Evolutionary conservation across 2,113 vertebrate genomes (phyloP).

Genomic region (Cephalopterus ornatus): DNA sequence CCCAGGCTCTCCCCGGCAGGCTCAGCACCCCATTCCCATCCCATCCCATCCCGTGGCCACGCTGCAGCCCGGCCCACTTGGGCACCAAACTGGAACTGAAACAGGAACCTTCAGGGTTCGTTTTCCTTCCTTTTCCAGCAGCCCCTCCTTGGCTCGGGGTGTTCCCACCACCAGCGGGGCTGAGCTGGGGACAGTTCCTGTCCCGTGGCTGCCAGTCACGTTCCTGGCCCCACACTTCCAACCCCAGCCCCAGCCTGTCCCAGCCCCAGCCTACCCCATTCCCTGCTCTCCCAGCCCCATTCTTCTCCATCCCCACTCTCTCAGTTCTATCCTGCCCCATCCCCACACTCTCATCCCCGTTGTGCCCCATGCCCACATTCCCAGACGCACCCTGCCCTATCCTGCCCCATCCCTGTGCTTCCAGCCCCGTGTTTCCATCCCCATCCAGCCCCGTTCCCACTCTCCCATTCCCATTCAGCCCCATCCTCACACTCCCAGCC

Average conservation of each 20-base stretch:
- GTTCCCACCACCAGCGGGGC: neutral
- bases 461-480: too few species aligned
- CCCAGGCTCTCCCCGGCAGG: neutral
- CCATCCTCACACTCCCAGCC: too few species aligned
- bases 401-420: too few species aligned
- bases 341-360: too few species aligned
- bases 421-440: too few species aligned
- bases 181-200: neutral
- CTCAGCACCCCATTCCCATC: neutral
- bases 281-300: neutral
- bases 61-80: neutral
- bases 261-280: too few species aligned
- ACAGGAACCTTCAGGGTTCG: neutral
- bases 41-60: neutral
- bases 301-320: neutral
- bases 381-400: too few species aligned
- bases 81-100: neutral
- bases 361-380: too few species aligned
- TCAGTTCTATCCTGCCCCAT: neutral
- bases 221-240: neutral
- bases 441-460: too few species aligned
- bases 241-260: too few species aligned
- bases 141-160: neutral
- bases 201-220: neutral
- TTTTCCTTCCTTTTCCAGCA: neutral